These are phyloP conservation scores for Bovichtus variegatus DNA, from an alignment of 2,797 vertebrate species.

Conservation along the genomic window DNA sequence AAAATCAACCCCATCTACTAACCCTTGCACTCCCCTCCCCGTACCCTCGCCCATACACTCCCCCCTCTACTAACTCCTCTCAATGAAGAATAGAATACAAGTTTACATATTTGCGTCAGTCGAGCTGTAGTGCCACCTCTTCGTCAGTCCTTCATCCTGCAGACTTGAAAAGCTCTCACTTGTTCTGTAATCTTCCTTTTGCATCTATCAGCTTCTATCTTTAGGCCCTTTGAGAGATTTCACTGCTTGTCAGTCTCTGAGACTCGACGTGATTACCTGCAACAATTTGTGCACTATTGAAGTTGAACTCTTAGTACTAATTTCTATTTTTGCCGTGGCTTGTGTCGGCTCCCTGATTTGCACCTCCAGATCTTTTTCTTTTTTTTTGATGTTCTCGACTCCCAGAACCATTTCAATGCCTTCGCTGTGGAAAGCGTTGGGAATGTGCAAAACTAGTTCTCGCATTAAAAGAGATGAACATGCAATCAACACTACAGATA, in stretches of 20 bases:
- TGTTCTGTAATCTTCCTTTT: constrained; percentile 46
- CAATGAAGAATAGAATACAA: constrained; percentile 87
- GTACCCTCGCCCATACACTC: neutral
- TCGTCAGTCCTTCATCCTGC: constrained; percentile 63
- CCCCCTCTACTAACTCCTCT: constrained; percentile 62
- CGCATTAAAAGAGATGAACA: constrained; percentile 48
- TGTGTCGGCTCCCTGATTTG: constrained; percentile 62
- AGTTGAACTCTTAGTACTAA: constrained; percentile 64
- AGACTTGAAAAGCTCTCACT: constrained; percentile 73
- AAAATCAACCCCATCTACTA: constrained; percentile 59
- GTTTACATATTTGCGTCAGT: constrained; percentile 87
- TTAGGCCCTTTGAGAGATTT: constrained; percentile 55
- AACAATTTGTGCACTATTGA: constrained; percentile 67
- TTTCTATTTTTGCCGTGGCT: constrained; percentile 57
- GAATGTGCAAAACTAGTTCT: constrained; percentile 49
- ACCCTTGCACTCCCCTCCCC: constrained; percentile 29
- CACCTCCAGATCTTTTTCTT: constrained; percentile 44
- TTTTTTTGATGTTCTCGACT: neutral
- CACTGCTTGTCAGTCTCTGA: constrained; percentile 51
- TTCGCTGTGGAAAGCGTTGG: constrained; percentile 47
- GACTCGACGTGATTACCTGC: constrained; percentile 56
- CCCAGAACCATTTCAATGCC: constrained; percentile 70
- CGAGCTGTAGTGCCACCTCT: constrained; percentile 84
- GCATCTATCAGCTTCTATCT: constrained; percentile 52
- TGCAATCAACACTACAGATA: constrained; percentile 74